Evolutionary conservation across 1,140 invertebrate species (phyloP).

Genomic region (Bombus fervidus): DNA sequence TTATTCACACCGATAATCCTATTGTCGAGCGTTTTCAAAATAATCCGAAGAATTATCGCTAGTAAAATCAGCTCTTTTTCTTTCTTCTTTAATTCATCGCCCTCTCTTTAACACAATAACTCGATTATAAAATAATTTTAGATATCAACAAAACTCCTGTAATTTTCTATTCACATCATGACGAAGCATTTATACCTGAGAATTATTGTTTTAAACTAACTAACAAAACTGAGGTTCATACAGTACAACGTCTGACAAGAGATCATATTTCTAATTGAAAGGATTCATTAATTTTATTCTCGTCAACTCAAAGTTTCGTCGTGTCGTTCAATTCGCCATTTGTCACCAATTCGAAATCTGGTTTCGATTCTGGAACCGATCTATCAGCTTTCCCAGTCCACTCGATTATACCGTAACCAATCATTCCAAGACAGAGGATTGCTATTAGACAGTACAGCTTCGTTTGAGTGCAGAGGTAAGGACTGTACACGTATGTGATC

Average conservation of each 20-base stretch:
- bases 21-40: constrained; percentile 23
- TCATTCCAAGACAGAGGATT: constrained; percentile 88
- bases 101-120: not conserved
- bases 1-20: constrained; percentile 41
- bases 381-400: constrained; percentile 55
- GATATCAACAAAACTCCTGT: not conserved
- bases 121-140: not conserved
- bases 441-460: constrained; percentile 90
- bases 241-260: not conserved
- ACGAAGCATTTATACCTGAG: not conserved
- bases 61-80: not conserved
- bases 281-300: not conserved
- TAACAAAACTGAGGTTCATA: not conserved
- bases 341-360: constrained; percentile 76
- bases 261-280: not conserved
- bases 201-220: not conserved
- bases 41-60: constrained; percentile 9
- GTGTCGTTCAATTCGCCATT: constrained; percentile 38
- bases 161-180: not conserved
- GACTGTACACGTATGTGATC: constrained; percentile 90
- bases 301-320: constrained; percentile 16
- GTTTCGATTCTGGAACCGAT: constrained; percentile 57
- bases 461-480: constrained; percentile 89
- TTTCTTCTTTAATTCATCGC: not conserved
- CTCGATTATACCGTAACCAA: constrained; percentile 85